Percentiles rank a stretch among this genome's conserved stretches.
phyloP scores from a whole-genome alignment of 64 coral and sea anemone genomes.

The Porites lutea region DNA sequence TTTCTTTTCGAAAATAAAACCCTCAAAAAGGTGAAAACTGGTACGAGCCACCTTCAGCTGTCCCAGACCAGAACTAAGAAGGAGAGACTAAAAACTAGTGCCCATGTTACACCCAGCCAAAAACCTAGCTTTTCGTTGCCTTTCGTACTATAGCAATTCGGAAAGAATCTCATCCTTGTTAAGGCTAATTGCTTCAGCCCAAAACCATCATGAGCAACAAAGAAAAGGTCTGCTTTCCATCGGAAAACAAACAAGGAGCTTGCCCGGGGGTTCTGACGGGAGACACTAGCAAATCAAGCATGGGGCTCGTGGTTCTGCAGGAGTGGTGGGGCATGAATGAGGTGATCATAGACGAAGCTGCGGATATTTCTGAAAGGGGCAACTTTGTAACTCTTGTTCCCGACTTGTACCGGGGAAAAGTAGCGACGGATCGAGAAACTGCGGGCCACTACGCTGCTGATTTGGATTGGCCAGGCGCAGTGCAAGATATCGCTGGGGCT shows the following conservation, averaged over 20 bases:
- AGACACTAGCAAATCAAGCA: neutral
- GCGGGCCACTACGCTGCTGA: slow-evolving; percentile 53
- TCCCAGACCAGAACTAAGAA: too few species aligned
- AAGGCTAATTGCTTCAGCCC: too few species aligned
- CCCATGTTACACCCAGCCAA: too few species aligned
- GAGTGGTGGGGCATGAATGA: slow-evolving; percentile 81
- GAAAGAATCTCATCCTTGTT: too few species aligned
- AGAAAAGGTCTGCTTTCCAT: slow-evolving; percentile 28
- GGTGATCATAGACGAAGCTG: slow-evolving; percentile 49
- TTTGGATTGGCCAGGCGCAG: slow-evolving; percentile 56
- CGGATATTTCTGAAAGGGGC: slow-evolving; percentile 57
- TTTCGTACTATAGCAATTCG: neutral
- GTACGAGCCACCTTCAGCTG: too few species aligned
- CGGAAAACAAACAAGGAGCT: slow-evolving; percentile 38
- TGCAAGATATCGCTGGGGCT: slow-evolving; percentile 69
- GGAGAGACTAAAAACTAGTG: too few species aligned
- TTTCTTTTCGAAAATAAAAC: too few species aligned
- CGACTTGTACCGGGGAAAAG: slow-evolving; percentile 72
- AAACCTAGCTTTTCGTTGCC: too few species aligned
- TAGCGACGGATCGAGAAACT: slow-evolving; percentile 72
- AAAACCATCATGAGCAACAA: slow-evolving; percentile 15
- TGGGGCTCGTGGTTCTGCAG: slow-evolving; percentile 65
- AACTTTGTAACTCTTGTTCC: slow-evolving; percentile 65
- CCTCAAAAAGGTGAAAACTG: too few species aligned
- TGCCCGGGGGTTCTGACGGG: slow-evolving; percentile 32